Conservation (phyloP, 2,797 vertebrate species). For the Myiotriccus ornatus region DNA sequence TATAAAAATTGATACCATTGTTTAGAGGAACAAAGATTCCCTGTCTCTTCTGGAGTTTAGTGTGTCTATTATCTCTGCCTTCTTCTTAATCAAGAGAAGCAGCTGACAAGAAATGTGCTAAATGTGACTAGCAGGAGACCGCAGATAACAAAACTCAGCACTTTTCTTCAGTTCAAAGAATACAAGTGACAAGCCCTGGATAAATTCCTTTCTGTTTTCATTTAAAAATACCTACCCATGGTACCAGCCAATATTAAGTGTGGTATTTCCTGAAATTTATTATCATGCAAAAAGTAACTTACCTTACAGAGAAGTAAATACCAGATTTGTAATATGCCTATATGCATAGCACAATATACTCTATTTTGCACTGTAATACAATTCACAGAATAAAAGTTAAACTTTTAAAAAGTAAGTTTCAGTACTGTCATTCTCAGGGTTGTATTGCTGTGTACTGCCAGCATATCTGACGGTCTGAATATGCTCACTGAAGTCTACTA, state of each 20-base stretch:
- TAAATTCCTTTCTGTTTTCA: neutral
- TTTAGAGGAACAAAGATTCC: conserved; percentile 17
- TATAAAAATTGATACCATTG: conserved; percentile 30
- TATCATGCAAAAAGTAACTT: neutral
- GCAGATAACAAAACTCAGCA: neutral
- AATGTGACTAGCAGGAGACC: neutral
- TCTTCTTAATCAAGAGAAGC: conserved; percentile 28
- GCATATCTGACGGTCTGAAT: neutral
- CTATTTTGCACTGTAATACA: neutral
- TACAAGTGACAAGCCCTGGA: neutral
- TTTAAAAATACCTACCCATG: neutral
- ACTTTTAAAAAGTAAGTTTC: neutral
- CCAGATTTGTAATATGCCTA: neutral
- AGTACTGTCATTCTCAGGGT: neutral
- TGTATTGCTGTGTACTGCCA: neutral
- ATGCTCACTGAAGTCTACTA: neutral
- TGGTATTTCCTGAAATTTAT: neutral
- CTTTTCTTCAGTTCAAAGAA: neutral
- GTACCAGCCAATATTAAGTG: neutral
- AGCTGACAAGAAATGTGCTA: neutral
- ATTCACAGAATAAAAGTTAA: neutral
- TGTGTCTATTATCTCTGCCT: neutral
- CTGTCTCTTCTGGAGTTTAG: neutral
- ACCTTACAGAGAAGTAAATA: neutral
- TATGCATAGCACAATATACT: neutral